These are phyloP conservation scores for Patagioenas fasciata DNA, from an alignment of 2,113 vertebrate species.

Conservation along the genomic window DNA sequence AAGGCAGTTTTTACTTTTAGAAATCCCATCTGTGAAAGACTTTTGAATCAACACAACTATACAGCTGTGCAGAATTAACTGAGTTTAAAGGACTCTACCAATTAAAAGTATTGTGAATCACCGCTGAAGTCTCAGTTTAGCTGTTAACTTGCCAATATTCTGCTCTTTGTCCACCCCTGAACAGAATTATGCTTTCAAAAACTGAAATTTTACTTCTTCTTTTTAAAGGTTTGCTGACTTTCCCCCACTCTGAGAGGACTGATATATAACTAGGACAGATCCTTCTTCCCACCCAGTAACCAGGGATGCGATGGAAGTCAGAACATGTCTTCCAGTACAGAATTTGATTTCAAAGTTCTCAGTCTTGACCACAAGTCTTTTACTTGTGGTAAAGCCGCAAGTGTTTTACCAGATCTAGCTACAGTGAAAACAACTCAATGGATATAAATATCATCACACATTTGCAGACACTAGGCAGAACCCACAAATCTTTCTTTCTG, in stretches of 20 bases:
- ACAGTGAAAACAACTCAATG: conserved; percentile 45
- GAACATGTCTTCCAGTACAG: background rate
- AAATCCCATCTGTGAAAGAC: background rate
- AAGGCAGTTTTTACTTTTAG: background rate
- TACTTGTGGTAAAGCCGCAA: conserved; percentile 39
- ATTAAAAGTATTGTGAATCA: background rate
- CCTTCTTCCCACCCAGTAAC: background rate
- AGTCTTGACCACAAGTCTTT: conserved; percentile 26
- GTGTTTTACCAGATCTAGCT: conserved; percentile 47
- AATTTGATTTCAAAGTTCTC: conserved; percentile 5
- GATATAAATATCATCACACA: conserved; percentile 55
- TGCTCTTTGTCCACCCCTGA: background rate
- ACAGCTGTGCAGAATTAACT: background rate
- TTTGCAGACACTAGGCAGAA: conserved; percentile 54
- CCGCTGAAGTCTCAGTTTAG: background rate
- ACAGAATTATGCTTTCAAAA: background rate
- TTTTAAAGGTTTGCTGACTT: background rate
- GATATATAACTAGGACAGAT: background rate
- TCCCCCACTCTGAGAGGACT: background rate
- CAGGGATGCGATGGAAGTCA: background rate
- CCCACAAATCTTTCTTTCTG: conserved; percentile 52
- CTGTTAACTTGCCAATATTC: background rate
- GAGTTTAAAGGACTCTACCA: background rate
- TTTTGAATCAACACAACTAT: background rate
- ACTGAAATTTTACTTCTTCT: background rate